Percentiles rank a stretch among this genome's conserved stretches.
Conservation (phyloP, 2,797 vertebrate species). For the Danio kyathit region DNA sequence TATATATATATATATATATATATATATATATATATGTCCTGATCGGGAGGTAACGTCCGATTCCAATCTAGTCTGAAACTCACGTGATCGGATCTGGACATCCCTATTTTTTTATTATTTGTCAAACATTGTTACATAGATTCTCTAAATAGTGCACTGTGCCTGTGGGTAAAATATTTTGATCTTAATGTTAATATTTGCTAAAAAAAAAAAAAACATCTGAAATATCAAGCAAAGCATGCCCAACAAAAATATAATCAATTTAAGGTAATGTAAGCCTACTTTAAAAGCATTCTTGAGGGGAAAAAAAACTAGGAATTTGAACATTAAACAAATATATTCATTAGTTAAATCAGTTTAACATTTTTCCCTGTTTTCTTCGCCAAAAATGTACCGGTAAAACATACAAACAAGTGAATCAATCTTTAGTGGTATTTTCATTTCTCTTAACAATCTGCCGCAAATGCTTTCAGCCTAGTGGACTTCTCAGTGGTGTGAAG, state of each 20-base stretch:
- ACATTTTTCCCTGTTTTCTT: neutral
- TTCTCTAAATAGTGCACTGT: slow-evolving; percentile 60
- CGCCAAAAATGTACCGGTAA: neutral
- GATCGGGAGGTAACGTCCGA: no score
- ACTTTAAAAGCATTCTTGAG: neutral
- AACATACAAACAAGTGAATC: slow-evolving; percentile 28
- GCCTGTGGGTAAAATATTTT: slow-evolving; percentile 63
- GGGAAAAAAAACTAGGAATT: neutral
- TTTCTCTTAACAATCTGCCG: slow-evolving; percentile 27
- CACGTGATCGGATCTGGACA: no score
- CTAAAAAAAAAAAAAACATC: slow-evolving; percentile 13
- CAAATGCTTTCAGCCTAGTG: slow-evolving; percentile 14
- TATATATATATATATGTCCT: no score
- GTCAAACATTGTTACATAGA: slow-evolving; percentile 56
- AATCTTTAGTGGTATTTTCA: slow-evolving; percentile 11
- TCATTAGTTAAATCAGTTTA: slow-evolving; percentile 1
- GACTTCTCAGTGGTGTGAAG: slow-evolving; percentile 34
- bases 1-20: no score
- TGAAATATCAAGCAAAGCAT: slow-evolving; percentile 26
- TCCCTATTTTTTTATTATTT: slow-evolving; percentile 43
- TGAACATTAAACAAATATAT: neutral
- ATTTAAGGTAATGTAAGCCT: neutral
- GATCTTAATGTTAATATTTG: slow-evolving; percentile 55
- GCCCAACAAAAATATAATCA: slow-evolving; percentile 22
- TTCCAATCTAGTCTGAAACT: no score